These are phyloP conservation scores for Heloderma charlesbogerti DNA, from an alignment of 2,113 vertebrate species.

Conservation along the genomic window DNA sequence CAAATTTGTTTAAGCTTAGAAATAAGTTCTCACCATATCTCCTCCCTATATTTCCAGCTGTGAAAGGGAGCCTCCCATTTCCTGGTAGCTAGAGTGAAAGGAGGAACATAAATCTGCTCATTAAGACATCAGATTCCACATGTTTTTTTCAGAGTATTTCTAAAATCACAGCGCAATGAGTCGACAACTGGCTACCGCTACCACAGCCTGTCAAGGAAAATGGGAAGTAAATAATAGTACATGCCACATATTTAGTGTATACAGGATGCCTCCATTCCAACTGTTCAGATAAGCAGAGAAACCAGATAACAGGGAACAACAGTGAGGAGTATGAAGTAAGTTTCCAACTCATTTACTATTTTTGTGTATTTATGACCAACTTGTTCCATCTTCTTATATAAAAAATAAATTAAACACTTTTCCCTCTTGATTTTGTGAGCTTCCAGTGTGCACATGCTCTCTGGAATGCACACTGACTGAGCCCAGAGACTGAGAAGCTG, in stretches of 20 bases:
- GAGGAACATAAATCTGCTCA: neutral
- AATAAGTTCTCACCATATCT: neutral
- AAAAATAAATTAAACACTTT: neutral
- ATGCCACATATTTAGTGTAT: too few species aligned
- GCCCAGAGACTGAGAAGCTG: neutral
- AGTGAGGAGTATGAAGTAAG: neutral
- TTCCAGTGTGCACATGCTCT: neutral
- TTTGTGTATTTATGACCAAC: neutral
- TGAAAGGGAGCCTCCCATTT: neutral
- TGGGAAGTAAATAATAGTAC: neutral
- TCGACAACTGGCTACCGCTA: neutral
- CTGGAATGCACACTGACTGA: neutral
- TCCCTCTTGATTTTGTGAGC: neutral
- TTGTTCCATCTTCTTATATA: neutral
- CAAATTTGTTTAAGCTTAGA: neutral
- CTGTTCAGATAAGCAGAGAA: neutral
- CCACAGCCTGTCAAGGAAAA: neutral
- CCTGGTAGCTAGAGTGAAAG: neutral
- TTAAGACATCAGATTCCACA: neutral
- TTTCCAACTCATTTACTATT: neutral
- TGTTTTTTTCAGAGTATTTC: neutral
- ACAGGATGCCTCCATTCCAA: neutral
- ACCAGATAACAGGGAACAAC: neutral
- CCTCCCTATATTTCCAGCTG: neutral
- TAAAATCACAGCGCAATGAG: neutral